Evolutionary conservation across 2,888 invertebrate species (phyloP).

Genomic region (Thelaira solivaga): DNA sequence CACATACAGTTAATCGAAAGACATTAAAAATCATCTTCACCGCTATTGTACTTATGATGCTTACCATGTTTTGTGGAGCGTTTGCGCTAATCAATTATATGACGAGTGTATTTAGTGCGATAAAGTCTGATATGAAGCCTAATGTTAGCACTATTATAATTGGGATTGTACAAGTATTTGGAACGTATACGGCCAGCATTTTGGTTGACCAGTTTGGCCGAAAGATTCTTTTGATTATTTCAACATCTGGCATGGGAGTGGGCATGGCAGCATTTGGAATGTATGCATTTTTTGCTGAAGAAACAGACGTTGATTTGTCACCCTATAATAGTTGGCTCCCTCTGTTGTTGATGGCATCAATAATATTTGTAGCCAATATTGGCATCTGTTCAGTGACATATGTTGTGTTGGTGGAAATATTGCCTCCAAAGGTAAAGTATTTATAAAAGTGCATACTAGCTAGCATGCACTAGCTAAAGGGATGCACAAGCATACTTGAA

Average conservation of each 20-base stretch:
- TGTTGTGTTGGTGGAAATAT: conserved; percentile 72
- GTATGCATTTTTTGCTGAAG: conserved; percentile 67
- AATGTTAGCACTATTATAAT: conserved; percentile 73
- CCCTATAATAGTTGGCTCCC: conserved; percentile 69
- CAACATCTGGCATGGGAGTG: conserved; percentile 69
- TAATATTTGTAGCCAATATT: conserved; percentile 71
- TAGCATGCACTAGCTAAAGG: no score
- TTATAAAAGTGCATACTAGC: no score
- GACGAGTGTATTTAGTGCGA: conserved; percentile 71
- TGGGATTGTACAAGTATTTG: conserved; percentile 72
- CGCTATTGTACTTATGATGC: conserved; percentile 66
- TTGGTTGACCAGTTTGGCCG: conserved; percentile 73
- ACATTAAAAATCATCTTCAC: conserved; percentile 67
- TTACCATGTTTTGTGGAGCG: conserved; percentile 71
- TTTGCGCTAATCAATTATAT: conserved; percentile 68
- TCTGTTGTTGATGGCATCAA: conserved; percentile 69
- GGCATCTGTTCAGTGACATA: conserved; percentile 73
- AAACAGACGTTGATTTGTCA: conserved; percentile 63
- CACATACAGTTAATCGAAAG: conserved; percentile 66
- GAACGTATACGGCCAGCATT: conserved; percentile 70
- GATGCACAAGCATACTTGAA: no score
- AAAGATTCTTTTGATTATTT: conserved; percentile 70
- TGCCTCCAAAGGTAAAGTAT: conserved; percentile 73
- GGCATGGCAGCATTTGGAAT: conserved; percentile 70
- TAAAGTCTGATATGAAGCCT: conserved; percentile 69